A percentile compares a stretch with the other conserved stretches of the same genome.
Conservation (phyloP, 2,797 vertebrate species). For the Meda fulgida region DNA sequence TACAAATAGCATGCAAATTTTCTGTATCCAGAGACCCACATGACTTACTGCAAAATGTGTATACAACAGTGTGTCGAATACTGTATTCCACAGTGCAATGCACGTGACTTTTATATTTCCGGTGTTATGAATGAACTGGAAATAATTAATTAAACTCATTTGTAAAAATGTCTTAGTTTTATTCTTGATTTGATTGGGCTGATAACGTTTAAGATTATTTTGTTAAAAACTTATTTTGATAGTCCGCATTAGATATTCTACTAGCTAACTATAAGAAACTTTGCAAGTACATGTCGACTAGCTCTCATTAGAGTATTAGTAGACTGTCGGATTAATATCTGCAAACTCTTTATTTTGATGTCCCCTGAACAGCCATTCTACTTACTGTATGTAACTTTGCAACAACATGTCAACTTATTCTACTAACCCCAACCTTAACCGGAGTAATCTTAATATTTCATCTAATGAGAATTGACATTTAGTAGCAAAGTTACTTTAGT, state of each 20-base stretch:
- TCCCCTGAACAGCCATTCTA: neutral
- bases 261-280: too few relatives aligned
- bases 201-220: neutral
- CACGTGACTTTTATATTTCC: neutral
- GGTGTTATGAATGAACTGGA: neutral
- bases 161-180: neutral
- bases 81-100: neutral
- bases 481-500: neutral
- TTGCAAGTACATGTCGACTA: too few relatives aligned
- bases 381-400: neutral
- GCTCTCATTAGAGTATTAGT: too few relatives aligned
- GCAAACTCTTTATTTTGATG: too few relatives aligned
- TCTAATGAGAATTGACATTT: neutral
- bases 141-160: neutral
- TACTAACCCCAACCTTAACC: neutral
- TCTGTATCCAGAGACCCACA: neutral
- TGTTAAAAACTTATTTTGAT: too few relatives aligned
- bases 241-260: neutral
- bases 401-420: neutral
- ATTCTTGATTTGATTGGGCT: neutral
- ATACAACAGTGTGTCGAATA: neutral
- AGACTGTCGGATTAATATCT: too few relatives aligned
- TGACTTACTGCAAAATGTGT: neutral
- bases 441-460: neutral
- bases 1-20: neutral